Conservation (phyloP, 2,888 invertebrate species). For the Drymonia ruficornis region DNA sequence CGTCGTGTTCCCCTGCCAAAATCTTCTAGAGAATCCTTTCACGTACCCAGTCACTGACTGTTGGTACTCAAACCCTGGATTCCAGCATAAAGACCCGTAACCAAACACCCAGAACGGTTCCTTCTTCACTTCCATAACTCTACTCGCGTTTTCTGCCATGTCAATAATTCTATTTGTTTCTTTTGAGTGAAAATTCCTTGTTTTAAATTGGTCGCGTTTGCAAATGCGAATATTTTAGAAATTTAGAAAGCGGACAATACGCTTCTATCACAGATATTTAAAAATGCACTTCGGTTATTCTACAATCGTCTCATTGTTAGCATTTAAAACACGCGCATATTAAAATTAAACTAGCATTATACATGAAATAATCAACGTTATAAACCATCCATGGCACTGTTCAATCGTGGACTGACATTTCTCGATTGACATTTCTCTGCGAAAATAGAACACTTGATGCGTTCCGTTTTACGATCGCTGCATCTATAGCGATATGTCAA, state of each 20-base stretch:
- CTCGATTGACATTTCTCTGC: slow-evolving; percentile 7
- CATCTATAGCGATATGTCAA: neutral
- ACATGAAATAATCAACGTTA: slow-evolving; percentile 31
- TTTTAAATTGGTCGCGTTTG: slow-evolving; percentile 20
- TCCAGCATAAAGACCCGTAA: slow-evolving; percentile 98
- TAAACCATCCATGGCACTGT: slow-evolving; percentile 53
- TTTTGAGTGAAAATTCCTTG: slow-evolving; percentile 11
- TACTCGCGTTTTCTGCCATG: slow-evolving; percentile 36
- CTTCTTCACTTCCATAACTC: slow-evolving; percentile 47
- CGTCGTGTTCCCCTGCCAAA: slow-evolving; percentile 96
- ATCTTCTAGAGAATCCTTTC: slow-evolving; percentile 91
- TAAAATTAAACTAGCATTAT: slow-evolving; percentile 54
- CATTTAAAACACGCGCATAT: slow-evolving; percentile 50
- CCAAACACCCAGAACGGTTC: slow-evolving; percentile 95
- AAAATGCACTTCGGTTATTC: slow-evolving; percentile 52
- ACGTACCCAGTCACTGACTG: slow-evolving; percentile 93
- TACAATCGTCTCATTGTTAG: slow-evolving; percentile 70
- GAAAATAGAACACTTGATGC: slow-evolving; percentile 37
- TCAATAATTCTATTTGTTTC: slow-evolving; percentile 22
- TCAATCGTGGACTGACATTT: slow-evolving; percentile 46
- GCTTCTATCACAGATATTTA: slow-evolving; percentile 47
- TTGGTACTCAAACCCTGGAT: slow-evolving; percentile 95
- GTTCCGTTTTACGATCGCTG: slow-evolving; percentile 44
- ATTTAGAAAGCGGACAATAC: slow-evolving; percentile 50
- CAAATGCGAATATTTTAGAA: slow-evolving; percentile 47